Evolutionary conservation across 1,140 invertebrate genomes (phyloP).

Genomic region (Listronotus bonariensis): DNA sequence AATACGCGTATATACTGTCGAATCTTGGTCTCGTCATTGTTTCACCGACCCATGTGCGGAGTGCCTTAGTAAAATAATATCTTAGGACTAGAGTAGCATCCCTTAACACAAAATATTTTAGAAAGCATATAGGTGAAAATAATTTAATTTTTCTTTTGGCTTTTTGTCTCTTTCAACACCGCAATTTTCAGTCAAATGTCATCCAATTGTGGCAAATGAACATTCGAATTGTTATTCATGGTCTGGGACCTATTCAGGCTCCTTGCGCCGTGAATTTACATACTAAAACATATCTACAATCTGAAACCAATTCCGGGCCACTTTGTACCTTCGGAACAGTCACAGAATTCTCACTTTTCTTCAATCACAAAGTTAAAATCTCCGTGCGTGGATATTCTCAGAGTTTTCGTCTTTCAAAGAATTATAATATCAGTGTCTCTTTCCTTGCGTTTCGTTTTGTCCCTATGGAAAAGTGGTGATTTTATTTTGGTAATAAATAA

Average conservation of each 20-base stretch:
- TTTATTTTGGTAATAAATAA: too few species aligned
- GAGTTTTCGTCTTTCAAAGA: conserved; percentile 20
- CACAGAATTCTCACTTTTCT: conserved; percentile 27
- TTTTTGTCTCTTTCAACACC: conserved; percentile 7
- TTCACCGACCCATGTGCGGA: too few species aligned
- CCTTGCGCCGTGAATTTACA: conserved; percentile 53
- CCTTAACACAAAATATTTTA: too few species aligned
- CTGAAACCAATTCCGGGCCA: conserved; percentile 46
- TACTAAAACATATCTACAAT: conserved; percentile 53
- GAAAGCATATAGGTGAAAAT: background rate
- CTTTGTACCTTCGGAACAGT: conserved; percentile 23
- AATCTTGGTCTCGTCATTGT: too few species aligned
- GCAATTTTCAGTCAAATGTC: conserved; percentile 45
- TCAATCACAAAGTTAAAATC: conserved; percentile 26
- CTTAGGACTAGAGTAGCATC: too few species aligned
- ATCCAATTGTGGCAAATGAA: conserved; percentile 34
- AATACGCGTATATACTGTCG: too few species aligned
- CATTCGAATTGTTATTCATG: conserved; percentile 52
- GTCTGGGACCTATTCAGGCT: conserved; percentile 51
- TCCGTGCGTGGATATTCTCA: conserved; percentile 10
- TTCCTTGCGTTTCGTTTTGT: conserved; percentile 1
- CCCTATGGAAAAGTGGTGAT: conserved; percentile 7
- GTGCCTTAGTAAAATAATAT: too few species aligned
- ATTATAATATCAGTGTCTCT: conserved; percentile 10
- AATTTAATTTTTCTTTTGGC: background rate